Percentiles rank a stretch among this genome's conserved stretches.
phyloP scores from a whole-genome alignment of 2,797 vertebrate species.

The Esox masquinongy region DNA sequence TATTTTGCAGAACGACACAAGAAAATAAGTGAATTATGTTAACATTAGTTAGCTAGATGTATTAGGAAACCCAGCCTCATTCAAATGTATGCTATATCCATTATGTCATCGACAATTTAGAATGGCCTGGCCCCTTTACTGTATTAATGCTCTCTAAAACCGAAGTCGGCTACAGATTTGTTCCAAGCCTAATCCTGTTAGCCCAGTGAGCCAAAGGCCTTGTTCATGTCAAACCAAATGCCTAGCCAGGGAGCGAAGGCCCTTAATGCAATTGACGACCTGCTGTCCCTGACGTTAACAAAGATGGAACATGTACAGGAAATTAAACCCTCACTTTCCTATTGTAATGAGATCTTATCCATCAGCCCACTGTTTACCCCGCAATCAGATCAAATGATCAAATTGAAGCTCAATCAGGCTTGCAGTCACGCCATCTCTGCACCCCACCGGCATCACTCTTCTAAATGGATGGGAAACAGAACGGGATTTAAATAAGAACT shows the following conservation, averaged over 20 bases:
- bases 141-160: slow-evolving; percentile 24
- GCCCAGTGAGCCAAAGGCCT: slow-evolving; percentile 40
- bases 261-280: slow-evolving; percentile 70
- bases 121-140: slow-evolving; percentile 1
- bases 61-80: slow-evolving; percentile 7
- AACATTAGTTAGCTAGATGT: slow-evolving; percentile 14
- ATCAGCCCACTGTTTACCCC: slow-evolving; percentile 76
- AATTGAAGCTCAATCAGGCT: slow-evolving; percentile 66
- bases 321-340: slow-evolving; percentile 80
- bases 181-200: slow-evolving; percentile 56
- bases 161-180: slow-evolving; percentile 32
- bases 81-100: slow-evolving; percentile 14
- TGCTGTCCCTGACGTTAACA: slow-evolving; percentile 78
- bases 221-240: slow-evolving; percentile 63
- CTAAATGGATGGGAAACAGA: slow-evolving; percentile 70
- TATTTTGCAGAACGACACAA: slow-evolving; percentile 26
- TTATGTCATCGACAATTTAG: slow-evolving; percentile 26
- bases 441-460: slow-evolving; percentile 68
- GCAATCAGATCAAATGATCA: slow-evolving; percentile 76
- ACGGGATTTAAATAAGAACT: slow-evolving; percentile 78
- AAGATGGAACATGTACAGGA: slow-evolving; percentile 79
- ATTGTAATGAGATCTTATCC: slow-evolving; percentile 79
- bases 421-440: slow-evolving; percentile 49
- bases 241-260: slow-evolving; percentile 40
- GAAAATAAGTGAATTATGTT: slow-evolving; percentile 26